phyloP scores from a whole-genome alignment of 37 sponge, comb jelly and placozoan species.

The Eunapius fragilis region DNA sequence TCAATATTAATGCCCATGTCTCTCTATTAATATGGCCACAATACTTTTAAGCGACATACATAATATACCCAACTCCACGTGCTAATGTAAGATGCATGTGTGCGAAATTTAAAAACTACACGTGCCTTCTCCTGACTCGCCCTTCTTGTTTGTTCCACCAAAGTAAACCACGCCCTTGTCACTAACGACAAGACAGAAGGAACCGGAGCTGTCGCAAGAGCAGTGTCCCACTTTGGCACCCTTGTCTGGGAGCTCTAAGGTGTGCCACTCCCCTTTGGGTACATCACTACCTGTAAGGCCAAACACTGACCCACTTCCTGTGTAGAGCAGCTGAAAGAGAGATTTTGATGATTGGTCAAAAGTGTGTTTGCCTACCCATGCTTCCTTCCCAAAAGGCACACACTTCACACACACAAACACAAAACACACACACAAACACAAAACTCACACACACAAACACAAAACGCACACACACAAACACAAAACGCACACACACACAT shows the following conservation, averaged over 20 bases:
- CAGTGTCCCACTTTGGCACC: slow-evolving; percentile 52
- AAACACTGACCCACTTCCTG: slow-evolving; percentile 68
- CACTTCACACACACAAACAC: not conserved
- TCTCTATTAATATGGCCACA: no score
- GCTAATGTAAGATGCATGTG: not conserved
- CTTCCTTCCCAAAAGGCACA: not conserved
- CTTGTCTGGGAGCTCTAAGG: slow-evolving; percentile 65
- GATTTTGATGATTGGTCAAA: not conserved
- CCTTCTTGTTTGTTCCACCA: slow-evolving; percentile 77
- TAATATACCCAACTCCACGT: no score
- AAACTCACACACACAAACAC: slow-evolving; percentile 8
- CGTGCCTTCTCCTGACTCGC: slow-evolving; percentile 66
- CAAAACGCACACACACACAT: not conserved
- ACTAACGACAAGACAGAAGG: slow-evolving; percentile 61
- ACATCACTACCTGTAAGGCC: slow-evolving; percentile 53
- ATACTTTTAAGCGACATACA: no score
- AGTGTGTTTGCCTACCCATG: no score
- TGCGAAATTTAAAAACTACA: not conserved
- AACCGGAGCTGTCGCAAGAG: slow-evolving; percentile 54
- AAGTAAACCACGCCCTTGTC: slow-evolving; percentile 80
- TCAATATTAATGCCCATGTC: no score
- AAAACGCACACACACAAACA: not conserved
- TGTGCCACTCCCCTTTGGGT: slow-evolving; percentile 64
- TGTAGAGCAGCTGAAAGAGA: slow-evolving; percentile 54
- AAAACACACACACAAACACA: not conserved